Evolutionary conservation across 2,113 vertebrate genomes (phyloP), one percentile per base, ranked within the genome.

Genomic region (Anarhynchus alexandrinus): DNA sequence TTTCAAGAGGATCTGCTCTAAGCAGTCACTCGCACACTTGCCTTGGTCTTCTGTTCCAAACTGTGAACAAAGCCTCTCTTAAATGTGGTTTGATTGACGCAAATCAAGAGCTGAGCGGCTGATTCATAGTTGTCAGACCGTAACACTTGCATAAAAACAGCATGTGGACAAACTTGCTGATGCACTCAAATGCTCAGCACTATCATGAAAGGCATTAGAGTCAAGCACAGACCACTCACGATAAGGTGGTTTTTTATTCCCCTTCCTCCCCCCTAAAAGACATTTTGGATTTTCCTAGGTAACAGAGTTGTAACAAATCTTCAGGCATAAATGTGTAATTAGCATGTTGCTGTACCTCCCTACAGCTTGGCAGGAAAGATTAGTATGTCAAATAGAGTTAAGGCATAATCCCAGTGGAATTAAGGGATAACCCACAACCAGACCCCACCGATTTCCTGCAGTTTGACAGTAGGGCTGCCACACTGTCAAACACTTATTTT

Each of bases 81-180:
- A 96, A 95, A 95, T 96, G 97, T 93, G 96, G 97, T 97, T 89
- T 97, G 96, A 97, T 25, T 98, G 98, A 98, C 96, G 97, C 96
- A 98, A 97, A 96, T 91, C 90, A 84, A 30, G 96, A 90, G 94
- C 94, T 10, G 74, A 94, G 92, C 9, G n/a, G 78, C 79, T 97
- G 97, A 98, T 94, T 97, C 97, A 97, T 38, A 17, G 58, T 10
- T 87, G 94, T 94, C 94, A 70, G 77, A 69, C 86, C 81, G 16
- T 73, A 55, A 83, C 91, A 29, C 94, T 82, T n/a, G 81, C 88
- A 82, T 8, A 51, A 43, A 94, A 58, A 29, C 58, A 74, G 92
- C 89, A 36, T 17, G 18, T 29, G 78, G 65, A 65, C 88, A 30
- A 71, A 65, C 36, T 7, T 34, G 81, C 95, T 64, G 86, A 76